Percentiles rank a stretch among this genome's conserved stretches.
phyloP scores from a whole-genome alignment of 2,113 vertebrate species.

The Gulo gulo region DNA sequence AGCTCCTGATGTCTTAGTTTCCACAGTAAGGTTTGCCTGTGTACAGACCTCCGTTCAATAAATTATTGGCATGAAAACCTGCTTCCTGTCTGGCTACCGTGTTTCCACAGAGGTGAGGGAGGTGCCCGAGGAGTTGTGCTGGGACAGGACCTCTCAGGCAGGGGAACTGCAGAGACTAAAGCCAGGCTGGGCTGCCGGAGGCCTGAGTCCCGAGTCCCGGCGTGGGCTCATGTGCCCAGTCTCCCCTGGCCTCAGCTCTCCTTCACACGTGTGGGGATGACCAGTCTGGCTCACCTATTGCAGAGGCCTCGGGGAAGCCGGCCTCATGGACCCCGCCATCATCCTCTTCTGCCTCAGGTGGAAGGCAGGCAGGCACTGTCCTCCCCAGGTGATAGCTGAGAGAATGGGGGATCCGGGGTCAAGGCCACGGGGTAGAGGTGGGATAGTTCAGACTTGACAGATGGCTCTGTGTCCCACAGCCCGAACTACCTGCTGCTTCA shows the following conservation, averaged over 20 bases:
- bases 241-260: background rate
- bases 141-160: background rate
- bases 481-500: background rate
- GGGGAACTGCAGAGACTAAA: background rate
- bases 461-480: background rate
- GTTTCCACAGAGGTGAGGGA: background rate
- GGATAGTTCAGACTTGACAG: background rate
- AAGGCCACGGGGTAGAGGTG: background rate
- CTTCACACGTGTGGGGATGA: background rate
- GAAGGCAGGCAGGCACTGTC: background rate
- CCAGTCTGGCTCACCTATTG: background rate
- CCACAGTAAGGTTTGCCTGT: slow-evolving; percentile 83
- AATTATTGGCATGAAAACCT: slow-evolving; percentile 86
- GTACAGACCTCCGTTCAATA: slow-evolving; percentile 85
- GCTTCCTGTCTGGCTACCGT: slow-evolving; percentile 38
- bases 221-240: background rate
- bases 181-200: background rate
- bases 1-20: slow-evolving; percentile 76
- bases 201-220: background rate
- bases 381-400: background rate
- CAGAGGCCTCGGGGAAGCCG: background rate
- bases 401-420: background rate
- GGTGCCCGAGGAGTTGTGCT: background rate
- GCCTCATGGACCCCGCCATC: background rate
- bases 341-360: background rate